phyloP scores from a whole-genome alignment of 2,113 vertebrate genomes.

The Dascyllus trimaculatus region DNA sequence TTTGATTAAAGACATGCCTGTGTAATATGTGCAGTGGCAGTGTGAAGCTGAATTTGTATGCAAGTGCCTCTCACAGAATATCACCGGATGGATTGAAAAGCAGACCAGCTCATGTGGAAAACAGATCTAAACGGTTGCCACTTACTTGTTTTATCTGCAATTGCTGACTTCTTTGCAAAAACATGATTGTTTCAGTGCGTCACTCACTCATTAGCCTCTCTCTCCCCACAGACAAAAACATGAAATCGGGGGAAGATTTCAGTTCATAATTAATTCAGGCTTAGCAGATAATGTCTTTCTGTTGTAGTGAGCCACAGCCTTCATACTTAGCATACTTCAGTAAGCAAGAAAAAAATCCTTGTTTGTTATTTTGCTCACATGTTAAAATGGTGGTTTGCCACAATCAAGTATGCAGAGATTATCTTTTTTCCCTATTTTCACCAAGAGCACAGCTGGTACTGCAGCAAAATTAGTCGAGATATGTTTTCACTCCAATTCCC shows the following conservation, averaged over 20 bases:
- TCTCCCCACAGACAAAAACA: slow-evolving; percentile 14
- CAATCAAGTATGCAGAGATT: not conserved
- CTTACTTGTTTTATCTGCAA: slow-evolving; percentile 30
- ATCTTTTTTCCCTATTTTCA: not conserved
- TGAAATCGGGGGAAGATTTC: slow-evolving; percentile 12
- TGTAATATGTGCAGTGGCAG: not conserved
- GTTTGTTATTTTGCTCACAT: slow-evolving; percentile 1
- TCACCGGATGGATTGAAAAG: slow-evolving; percentile 1
- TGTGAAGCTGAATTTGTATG: not conserved
- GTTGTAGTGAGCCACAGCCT: not conserved
- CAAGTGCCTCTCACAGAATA: not conserved
- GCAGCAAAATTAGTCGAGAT: not conserved
- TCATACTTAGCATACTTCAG: slow-evolving; percentile 3
- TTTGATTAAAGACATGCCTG: slow-evolving; percentile 5
- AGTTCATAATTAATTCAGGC: slow-evolving; percentile 44
- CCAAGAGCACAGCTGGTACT: not conserved
- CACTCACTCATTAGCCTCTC: slow-evolving; percentile 30
- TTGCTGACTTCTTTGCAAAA: slow-evolving; percentile 7
- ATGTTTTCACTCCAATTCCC: not conserved
- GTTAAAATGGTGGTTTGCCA: not conserved
- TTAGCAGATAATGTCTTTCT: slow-evolving; percentile 26
- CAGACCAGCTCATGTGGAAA: slow-evolving; percentile 16
- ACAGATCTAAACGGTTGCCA: slow-evolving; percentile 30
- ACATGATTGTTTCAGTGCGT: slow-evolving; percentile 12
- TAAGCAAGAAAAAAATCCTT: not conserved